Evolutionary conservation across 2,888 invertebrate species (phyloP).

Genomic region (Synergus japonicus): DNA sequence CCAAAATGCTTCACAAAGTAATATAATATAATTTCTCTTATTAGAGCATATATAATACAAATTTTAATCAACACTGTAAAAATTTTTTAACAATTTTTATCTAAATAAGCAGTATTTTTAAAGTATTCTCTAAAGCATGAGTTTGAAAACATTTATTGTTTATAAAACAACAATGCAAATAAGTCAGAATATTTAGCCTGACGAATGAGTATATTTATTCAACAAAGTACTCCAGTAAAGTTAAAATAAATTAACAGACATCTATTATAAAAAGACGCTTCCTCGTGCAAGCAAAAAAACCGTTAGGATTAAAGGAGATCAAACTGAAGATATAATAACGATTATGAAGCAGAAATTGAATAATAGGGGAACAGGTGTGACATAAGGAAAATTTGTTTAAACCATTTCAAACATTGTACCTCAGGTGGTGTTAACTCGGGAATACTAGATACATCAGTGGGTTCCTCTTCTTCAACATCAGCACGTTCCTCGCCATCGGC

Average conservation of each 20-base stretch:
- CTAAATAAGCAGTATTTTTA: background rate
- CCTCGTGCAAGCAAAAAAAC: background rate
- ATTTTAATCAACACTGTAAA: background rate
- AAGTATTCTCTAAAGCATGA: too few relatives aligned
- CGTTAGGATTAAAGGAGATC: constrained; percentile 4
- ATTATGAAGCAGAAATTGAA: background rate
- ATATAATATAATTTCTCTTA: background rate
- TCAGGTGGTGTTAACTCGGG: constrained; percentile 75
- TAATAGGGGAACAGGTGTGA: background rate
- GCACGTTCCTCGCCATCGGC: constrained; percentile 66
- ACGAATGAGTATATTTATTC: background rate
- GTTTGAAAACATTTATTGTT: background rate
- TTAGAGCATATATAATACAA: too few relatives aligned
- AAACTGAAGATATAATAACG: background rate
- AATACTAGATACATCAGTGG: constrained; percentile 69
- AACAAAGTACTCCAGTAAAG: background rate
- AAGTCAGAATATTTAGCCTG: background rate
- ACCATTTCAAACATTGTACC: constrained; percentile 58
- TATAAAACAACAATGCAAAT: background rate
- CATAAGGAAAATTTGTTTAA: background rate
- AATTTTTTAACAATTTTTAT: background rate
- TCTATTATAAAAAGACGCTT: constrained; percentile 12
- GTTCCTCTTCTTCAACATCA: constrained; percentile 71
- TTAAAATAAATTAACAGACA: background rate
- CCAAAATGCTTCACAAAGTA: background rate